Percentiles rank a stretch among this genome's conserved stretches.
Conservation (phyloP, 2,797 vertebrate species). For the Masticophis lateralis region DNA sequence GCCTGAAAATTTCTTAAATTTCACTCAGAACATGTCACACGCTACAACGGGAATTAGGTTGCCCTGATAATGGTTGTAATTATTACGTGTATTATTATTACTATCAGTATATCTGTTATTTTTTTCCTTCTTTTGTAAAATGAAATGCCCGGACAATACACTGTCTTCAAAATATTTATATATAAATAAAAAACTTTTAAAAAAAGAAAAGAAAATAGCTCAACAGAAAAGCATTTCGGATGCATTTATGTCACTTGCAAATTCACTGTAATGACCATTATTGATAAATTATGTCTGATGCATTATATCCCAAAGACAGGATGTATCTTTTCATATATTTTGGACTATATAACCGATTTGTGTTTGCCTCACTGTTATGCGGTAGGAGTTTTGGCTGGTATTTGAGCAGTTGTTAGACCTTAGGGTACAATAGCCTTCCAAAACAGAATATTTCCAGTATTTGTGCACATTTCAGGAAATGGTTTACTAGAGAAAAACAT, state of each 20-base stretch:
- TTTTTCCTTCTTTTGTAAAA: no score
- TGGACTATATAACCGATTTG: conserved; percentile 16
- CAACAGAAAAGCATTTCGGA: not conserved
- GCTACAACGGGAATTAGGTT: no score
- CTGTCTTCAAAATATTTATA: no score
- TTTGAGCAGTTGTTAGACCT: not conserved
- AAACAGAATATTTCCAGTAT: not conserved
- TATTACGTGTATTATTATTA: no score
- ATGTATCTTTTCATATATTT: conserved; percentile 19
- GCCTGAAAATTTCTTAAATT: no score
- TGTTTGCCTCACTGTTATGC: conserved; percentile 6
- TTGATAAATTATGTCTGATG: not conserved
- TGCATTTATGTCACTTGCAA: not conserved
- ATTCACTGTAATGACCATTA: not conserved
- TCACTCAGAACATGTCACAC: no score
- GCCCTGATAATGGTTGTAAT: no score
- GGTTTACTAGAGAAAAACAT: not conserved
- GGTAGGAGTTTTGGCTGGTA: not conserved
- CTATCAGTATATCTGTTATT: no score
- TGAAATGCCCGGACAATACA: no score
- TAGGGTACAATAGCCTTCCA: not conserved
- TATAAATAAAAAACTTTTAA: no score
- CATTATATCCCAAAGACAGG: conserved; percentile 23
- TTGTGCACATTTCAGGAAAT: conserved; percentile 1
- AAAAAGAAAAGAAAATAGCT: not conserved